These are phyloP conservation scores for Tinea trinotella DNA, from an alignment of 2,888 invertebrate species.

Conservation along the genomic window DNA sequence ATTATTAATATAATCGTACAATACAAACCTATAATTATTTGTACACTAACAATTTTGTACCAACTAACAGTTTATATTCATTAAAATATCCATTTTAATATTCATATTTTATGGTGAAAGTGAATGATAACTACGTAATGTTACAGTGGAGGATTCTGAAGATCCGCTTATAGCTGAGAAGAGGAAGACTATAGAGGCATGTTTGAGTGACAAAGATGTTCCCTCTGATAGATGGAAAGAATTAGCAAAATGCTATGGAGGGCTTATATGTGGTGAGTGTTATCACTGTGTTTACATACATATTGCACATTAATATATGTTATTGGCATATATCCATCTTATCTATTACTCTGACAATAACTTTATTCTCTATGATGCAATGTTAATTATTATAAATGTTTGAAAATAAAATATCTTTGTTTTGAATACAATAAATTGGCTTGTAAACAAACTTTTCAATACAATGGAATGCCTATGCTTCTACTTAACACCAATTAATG, in stretches of 20 bases:
- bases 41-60: too few relatives aligned
- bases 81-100: too few relatives aligned
- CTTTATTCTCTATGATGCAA: not conserved
- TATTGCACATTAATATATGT: not conserved
- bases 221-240: slow-evolving; percentile 70
- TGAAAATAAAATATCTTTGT: too few relatives aligned
- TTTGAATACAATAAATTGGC: too few relatives aligned
- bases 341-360: too few relatives aligned
- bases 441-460: too few relatives aligned
- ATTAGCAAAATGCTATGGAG: slow-evolving; percentile 76
- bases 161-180: slow-evolving; percentile 75
- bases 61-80: too few relatives aligned
- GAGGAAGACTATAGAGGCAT: slow-evolving; percentile 72
- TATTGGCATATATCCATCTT: not conserved
- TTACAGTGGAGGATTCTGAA: slow-evolving; percentile 70
- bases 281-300: not conserved
- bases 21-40: not conserved
- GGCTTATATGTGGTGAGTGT: slow-evolving; percentile 76
- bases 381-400: too few relatives aligned
- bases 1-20: too few relatives aligned
- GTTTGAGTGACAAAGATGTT: slow-evolving; percentile 57
- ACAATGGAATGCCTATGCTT: too few relatives aligned
- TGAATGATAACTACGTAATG: too few relatives aligned
- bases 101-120: slow-evolving; percentile 19
- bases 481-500: too few relatives aligned